These are phyloP conservation scores for Agonopterix alstromeriana DNA, from an alignment of 2,888 invertebrate species.

Conservation along the genomic window DNA sequence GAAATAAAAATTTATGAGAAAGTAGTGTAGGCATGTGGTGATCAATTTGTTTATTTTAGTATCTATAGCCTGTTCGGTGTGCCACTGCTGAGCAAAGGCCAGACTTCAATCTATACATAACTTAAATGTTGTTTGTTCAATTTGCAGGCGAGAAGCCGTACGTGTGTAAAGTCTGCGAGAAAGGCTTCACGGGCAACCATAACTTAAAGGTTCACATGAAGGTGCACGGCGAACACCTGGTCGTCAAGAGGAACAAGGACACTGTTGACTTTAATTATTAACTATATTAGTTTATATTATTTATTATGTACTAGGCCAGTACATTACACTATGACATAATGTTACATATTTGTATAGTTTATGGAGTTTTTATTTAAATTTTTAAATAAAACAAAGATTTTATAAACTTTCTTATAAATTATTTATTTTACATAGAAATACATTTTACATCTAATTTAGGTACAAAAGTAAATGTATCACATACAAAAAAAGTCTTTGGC, in stretches of 20 bases:
- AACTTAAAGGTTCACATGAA: constrained; percentile 64
- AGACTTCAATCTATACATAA: too few relatives aligned
- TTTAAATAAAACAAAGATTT: constrained; percentile 8
- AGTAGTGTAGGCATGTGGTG: too few relatives aligned
- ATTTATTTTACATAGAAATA: constrained; percentile 37
- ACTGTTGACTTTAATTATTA: neutral
- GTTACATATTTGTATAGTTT: too few relatives aligned
- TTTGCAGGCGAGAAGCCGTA: constrained; percentile 53
- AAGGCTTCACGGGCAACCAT: constrained; percentile 50
- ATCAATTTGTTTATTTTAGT: too few relatives aligned
- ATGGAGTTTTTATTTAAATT: too few relatives aligned
- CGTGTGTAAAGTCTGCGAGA: constrained; percentile 53
- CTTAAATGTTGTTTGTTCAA: too few relatives aligned
- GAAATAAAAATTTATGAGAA: too few relatives aligned
- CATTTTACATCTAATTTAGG: constrained; percentile 44
- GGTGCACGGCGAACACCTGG: constrained; percentile 54
- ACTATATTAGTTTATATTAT: too few relatives aligned
- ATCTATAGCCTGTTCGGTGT: too few relatives aligned
- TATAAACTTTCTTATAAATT: constrained; percentile 22
- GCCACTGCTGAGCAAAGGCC: too few relatives aligned
- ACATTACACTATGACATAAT: too few relatives aligned
- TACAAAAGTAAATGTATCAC: constrained; percentile 70
- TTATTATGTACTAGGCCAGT: too few relatives aligned
- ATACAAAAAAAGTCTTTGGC: constrained; percentile 74
- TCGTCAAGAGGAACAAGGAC: constrained; percentile 18